Evolutionary conservation across 2,797 vertebrate species (phyloP), one percentile per base, ranked within the genome.

Genomic region (Melanotaenia nigrans): DNA sequence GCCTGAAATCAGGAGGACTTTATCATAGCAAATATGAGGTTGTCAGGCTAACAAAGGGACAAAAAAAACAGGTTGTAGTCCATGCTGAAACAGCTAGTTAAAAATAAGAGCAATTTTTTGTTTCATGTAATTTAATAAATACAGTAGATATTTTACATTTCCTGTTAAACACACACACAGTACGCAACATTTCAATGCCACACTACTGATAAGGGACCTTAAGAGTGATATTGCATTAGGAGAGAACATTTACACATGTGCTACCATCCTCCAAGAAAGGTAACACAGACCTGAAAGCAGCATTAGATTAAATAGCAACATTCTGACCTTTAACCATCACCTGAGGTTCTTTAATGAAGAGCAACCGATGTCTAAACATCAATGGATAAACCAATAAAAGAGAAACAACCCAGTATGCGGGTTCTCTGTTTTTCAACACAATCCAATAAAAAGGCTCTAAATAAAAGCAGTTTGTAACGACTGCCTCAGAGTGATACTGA

Each of bases 271-370:
- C 66, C 33, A 13, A 16, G 2, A 71, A 70, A 63, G 3, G n/a
- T n/a, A 65, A 56, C 9, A 0, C 25, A 35, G 18, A 70, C 10
- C 62, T 65, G 72, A 38, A 8, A 76, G 71, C 71, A 61, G 72
- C 59, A 28, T 25, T 76, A 65, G 72, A 79, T 82, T 62, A 78
- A 64, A 69, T 33, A 36, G 72, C 59, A 79, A 85, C 72, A 14
- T 36, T 58, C 40, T 85, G 83, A 87, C 76, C 77, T 86, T 89
- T 77, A 60, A 57, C 68, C 54, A 57, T 81, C 77, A 85, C 79
- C 83, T 65, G 78, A 86, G 77, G 77, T 63, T 3, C 64, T 84
- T 61, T 61, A 75, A 84, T 71, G 65, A 85, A 85, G 76, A 85
- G 64, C 63, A 75, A 78, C 61, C 58, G 28, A 70, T 4, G 73